phyloP scores from a whole-genome alignment of 2,113 vertebrate genomes.

The Poicephalus meyeri region DNA sequence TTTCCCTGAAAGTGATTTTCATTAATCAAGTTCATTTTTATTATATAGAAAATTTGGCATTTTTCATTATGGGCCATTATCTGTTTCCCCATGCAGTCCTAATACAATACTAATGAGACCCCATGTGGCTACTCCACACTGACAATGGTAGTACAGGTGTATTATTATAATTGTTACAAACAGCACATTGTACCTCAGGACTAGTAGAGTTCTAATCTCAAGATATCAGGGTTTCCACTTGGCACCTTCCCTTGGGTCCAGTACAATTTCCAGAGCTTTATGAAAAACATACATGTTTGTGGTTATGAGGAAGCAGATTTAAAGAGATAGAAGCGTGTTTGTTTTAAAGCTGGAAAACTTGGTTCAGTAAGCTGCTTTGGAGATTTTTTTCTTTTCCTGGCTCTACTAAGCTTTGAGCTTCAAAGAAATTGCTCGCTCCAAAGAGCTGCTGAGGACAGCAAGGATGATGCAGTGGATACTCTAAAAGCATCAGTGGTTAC shows the following conservation, averaged over 20 bases:
- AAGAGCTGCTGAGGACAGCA: not conserved
- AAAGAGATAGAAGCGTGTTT: slow-evolving; percentile 74
- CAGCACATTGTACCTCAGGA: slow-evolving; percentile 80
- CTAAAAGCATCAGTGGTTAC: not conserved
- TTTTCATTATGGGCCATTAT: slow-evolving; percentile 97
- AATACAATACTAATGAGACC: slow-evolving; percentile 96
- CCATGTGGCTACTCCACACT: slow-evolving; percentile 86
- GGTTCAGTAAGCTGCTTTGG: slow-evolving; percentile 14
- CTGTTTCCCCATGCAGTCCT: slow-evolving; percentile 89
- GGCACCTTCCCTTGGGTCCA: slow-evolving; percentile 73
- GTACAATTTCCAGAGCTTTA: slow-evolving; percentile 82
- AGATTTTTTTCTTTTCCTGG: not conserved
- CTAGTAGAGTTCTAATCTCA: slow-evolving; percentile 74
- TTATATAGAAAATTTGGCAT: slow-evolving; percentile 96
- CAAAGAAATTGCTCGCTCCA: not conserved
- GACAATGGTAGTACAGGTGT: slow-evolving; percentile 87
- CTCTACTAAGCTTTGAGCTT: not conserved
- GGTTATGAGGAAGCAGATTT: slow-evolving; percentile 74
- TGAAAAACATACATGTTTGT: slow-evolving; percentile 86
- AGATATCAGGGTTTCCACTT: slow-evolving; percentile 73
- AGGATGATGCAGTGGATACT: not conserved
- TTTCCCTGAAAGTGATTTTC: slow-evolving; percentile 97
- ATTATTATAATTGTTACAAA: slow-evolving; percentile 90
- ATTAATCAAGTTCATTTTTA: slow-evolving; percentile 99
- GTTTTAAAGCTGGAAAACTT: slow-evolving; percentile 40